phyloP scores from a whole-genome alignment of 1,140 invertebrate species.

The Pogonognathellus flavescens region DNA sequence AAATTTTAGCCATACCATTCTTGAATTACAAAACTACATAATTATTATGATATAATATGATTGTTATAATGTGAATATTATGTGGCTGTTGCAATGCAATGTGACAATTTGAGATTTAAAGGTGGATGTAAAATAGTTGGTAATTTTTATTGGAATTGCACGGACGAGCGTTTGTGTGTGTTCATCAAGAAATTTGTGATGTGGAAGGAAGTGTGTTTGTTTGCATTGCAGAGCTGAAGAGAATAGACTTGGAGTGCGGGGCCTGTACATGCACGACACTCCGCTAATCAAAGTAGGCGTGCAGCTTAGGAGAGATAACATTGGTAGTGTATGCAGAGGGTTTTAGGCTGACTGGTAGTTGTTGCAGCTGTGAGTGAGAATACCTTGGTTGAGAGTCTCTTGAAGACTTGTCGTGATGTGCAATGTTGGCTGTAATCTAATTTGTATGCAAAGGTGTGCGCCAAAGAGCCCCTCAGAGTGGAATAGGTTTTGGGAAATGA shows the following conservation, averaged over 20 bases:
- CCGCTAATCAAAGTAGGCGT: neutral
- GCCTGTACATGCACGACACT: neutral
- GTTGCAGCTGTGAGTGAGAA: neutral
- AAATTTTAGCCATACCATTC: no score
- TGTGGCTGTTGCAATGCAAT: neutral
- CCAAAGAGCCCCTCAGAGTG: slow-evolving; percentile 58
- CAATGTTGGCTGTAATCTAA: slow-evolving; percentile 47
- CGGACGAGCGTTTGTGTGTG: slow-evolving; percentile 17
- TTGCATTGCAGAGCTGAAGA: slow-evolving; percentile 33
- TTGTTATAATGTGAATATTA: no score
- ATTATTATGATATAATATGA: no score
- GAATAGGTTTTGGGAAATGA: slow-evolving; percentile 62
- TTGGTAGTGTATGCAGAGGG: neutral
- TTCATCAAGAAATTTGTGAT: slow-evolving; percentile 57
- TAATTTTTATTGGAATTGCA: neutral
- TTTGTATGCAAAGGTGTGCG: slow-evolving; percentile 62
- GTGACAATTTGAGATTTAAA: neutral
- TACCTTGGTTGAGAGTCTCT: neutral
- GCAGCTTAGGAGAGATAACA: neutral
- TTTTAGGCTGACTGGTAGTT: slow-evolving; percentile 1
- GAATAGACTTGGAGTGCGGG: neutral
- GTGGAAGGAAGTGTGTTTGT: slow-evolving; percentile 52
- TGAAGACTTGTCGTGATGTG: slow-evolving; percentile 40
- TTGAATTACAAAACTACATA: no score
- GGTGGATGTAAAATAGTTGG: slow-evolving; percentile 5